Percentiles rank a stretch among this genome's conserved stretches.
Conservation (phyloP, 2,888 invertebrate genomes). For the Nysson spinosus region DNA sequence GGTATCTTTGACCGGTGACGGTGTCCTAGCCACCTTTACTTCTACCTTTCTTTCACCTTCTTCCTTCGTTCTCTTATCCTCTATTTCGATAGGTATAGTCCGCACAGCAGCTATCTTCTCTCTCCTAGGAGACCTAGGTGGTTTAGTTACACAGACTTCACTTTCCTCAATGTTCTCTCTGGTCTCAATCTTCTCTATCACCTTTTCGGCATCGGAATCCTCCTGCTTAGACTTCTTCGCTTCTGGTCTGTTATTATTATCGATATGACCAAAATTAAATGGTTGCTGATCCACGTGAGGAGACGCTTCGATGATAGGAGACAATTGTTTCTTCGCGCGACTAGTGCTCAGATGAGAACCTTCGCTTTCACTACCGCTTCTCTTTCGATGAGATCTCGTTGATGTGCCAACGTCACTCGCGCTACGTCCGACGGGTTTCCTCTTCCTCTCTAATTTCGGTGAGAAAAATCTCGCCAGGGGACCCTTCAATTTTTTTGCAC, state of each 20-base stretch:
- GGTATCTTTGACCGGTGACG: constrained; percentile 43
- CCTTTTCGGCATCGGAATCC: constrained; percentile 32
- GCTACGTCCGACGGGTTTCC: constrained; percentile 68
- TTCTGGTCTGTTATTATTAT: constrained; percentile 42
- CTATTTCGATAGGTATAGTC: constrained; percentile 40
- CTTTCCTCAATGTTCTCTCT: constrained; percentile 22
- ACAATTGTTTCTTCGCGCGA: constrained; percentile 84
- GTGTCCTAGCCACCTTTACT: constrained; percentile 31
- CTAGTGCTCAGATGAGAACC: constrained; percentile 78
- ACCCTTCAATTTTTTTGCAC: constrained; percentile 65
- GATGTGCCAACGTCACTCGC: constrained; percentile 81
- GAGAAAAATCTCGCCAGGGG: constrained; percentile 70
- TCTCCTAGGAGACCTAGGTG: constrained; percentile 32
- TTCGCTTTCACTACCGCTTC: constrained; percentile 82
- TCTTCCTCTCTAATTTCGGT: constrained; percentile 68
- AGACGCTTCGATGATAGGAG: constrained; percentile 88
- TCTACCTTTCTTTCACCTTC: constrained; percentile 30
- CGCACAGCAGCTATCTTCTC: constrained; percentile 25
- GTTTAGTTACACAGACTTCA: constrained; percentile 16
- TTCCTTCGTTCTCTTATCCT: constrained; percentile 25
- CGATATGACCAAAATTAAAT: constrained; percentile 62
- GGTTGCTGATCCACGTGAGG: constrained; percentile 80
- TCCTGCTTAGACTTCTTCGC: constrained; percentile 63
- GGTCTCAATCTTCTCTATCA: constrained; percentile 19
- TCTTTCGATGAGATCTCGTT: constrained; percentile 79